phyloP scores from a whole-genome alignment of 2,113 vertebrate genomes.

The Onychostruthus taczanowskii region DNA sequence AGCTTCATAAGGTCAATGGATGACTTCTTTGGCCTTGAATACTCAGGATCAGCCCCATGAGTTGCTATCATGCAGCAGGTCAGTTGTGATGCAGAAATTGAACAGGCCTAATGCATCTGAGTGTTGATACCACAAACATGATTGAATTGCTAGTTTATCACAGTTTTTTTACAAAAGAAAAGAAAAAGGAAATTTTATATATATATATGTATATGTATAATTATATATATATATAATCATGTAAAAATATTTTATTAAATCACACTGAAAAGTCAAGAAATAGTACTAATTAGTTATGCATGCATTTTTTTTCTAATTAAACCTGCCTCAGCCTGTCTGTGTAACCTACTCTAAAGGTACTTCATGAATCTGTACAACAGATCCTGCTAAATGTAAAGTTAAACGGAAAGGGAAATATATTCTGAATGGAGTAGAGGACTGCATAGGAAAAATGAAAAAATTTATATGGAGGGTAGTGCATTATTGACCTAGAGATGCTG shows the following conservation, averaged over 20 bases:
- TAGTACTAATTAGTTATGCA: background rate
- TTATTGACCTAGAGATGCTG: background rate
- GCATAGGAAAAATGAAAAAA: background rate
- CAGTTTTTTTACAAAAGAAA: background rate
- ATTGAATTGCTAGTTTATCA: background rate
- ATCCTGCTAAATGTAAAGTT: background rate
- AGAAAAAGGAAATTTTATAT: background rate
- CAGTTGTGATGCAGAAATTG: no score
- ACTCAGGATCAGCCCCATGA: no score
- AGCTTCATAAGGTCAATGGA: no score
- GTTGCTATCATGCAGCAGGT: no score
- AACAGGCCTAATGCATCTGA: no score
- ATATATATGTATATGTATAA: background rate
- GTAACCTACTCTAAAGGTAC: background rate
- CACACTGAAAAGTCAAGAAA: background rate
- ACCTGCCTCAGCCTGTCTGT: background rate
- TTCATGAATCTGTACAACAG: background rate
- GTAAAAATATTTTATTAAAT: background rate
- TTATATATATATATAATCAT: background rate
- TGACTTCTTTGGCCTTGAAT: no score
- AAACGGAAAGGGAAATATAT: background rate
- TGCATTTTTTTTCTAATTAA: background rate
- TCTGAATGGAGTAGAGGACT: background rate
- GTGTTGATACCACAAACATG: no score
- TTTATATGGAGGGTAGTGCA: background rate